Base-by-base conservation (phyloP, 2,888 invertebrate species). In the Mesoligia furuncula region DNA sequence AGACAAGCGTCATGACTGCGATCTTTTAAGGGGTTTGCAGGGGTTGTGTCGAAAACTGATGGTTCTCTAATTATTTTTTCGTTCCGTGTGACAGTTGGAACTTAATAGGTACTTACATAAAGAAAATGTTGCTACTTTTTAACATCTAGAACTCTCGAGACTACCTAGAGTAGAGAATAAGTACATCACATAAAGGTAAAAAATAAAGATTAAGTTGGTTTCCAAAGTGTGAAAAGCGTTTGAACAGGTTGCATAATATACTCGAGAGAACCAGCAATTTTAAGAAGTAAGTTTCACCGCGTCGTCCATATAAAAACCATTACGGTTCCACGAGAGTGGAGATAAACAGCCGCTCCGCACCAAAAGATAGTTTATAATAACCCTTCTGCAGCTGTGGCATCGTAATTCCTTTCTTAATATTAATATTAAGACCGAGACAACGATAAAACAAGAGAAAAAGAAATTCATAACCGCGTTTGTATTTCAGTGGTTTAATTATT, bases 281-380 rank as follows among this genome's bases (percentile, higher is more conserved):
- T 71, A 45, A 68, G 65, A 73, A 76, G 51, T 68, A 62, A 66
- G 31, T 79, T 75, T 66, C 36, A 57, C 57, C 59, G 77, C 59
- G 64, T 77, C 59, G 64, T 77, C 57, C 68, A 68, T 76, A 77
- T 70, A 75, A 75, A 79, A 85, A 76, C 71, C 72, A 77, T 85
- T 81, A 83, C 15, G 68, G 73, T 75, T 66, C 68, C 45, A 82
- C 68, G 61, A 79, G 76, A 87, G 73, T 69, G 65, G 76, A 75
- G 39, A 85, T 85, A 75, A 80, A 74, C 82, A 78, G 74, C 45
- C 79, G 86, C 69, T 51, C 66, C 59, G 57, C 73, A 72, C 83
- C 77, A 68, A 83, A 84, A 72, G 61, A 84, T 86, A 84, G 84
- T 84, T 84, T 84, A 86, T 84, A 86, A 84, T 84, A 84, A 84